phyloP scores from a whole-genome alignment of 2,113 vertebrate species.

The Alces alces region DNA sequence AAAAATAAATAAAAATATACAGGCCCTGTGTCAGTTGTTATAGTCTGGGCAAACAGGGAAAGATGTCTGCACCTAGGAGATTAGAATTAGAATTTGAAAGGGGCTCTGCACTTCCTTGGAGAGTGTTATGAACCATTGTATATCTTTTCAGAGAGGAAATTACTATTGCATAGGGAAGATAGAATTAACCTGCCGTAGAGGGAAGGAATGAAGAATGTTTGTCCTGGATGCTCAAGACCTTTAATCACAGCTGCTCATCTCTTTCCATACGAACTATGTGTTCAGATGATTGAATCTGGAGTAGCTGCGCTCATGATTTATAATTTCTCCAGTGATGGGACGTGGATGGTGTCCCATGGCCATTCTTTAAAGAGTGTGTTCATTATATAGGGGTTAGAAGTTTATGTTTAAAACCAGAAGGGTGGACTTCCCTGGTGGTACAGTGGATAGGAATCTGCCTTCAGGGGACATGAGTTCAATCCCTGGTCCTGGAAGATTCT shows the following conservation, averaged over 20 bases:
- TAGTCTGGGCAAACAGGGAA: not conserved
- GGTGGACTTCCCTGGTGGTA: not conserved
- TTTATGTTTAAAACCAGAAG: not conserved
- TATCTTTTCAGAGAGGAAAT: not conserved
- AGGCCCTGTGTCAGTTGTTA: not conserved
- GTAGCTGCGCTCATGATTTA: not conserved
- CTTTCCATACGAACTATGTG: not conserved
- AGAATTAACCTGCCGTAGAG: not conserved
- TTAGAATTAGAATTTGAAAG: slow-evolving; percentile 15
- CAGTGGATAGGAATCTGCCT: not conserved
- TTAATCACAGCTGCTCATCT: not conserved
- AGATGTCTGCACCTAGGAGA: not conserved
- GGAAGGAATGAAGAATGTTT: not conserved
- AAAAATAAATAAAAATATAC: not conserved
- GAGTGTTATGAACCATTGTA: not conserved
- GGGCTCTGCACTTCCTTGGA: not conserved
- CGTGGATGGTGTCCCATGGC: not conserved
- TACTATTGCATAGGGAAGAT: not conserved
- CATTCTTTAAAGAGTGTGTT: not conserved
- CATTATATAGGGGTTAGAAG: not conserved
- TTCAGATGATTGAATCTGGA: not conserved
- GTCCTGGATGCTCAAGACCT: not conserved
- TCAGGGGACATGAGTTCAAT: not conserved
- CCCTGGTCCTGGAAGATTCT: not conserved
- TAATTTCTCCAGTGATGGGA: not conserved